Base-by-base conservation (phyloP, 1,140 invertebrate species). In the Nylanderia fulva region DNA sequence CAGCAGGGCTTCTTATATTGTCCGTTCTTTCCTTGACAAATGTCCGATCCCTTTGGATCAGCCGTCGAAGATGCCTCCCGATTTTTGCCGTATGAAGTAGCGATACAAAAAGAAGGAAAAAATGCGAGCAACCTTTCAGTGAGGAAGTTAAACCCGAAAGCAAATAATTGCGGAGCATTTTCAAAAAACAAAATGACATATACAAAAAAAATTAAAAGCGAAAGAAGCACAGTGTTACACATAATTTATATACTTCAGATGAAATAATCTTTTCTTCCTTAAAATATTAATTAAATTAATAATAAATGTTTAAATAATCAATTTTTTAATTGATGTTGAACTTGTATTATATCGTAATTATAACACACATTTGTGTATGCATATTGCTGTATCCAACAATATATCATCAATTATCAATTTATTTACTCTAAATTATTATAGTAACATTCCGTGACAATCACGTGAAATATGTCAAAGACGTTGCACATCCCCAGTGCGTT, bases 1-100 rank as follows among this genome's bases (percentile, higher is more conserved):
- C 64, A 76, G 58, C 83, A 33, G 54, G 68, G 58, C 76, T 54
- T 90, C 58, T 87, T 82, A 83, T 80, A 80, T 75, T 86, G 60
- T 85, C 60, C 56, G 75, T 42, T 75, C 18, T 36, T 52, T 48
- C 7, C 52, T 54, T 86, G 84, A 90, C 86, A 88, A 90, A 90
- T 75, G 88, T 61, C 60, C 77, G 68, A 84, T 90, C 66, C 64
- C 48, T 82, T 86, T 33, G 72, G 66, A 85, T 90, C 79, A 86
- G 29, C 61, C 83, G 58, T 61, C 76, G 56, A 71, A 68, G 71
- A 63, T 42, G 71, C 9, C 71, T 85, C 88, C 63, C 48, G 29
- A 18, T 74, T 84, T 85, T 83, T 77, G 61, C 66, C 71, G 71
- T 64, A 56, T 29, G 45, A 42, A 7, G 33, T 13, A 60, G 15